These are phyloP conservation scores for Merodon equestris DNA, from an alignment of 2,888 invertebrate species.

Conservation along the genomic window DNA sequence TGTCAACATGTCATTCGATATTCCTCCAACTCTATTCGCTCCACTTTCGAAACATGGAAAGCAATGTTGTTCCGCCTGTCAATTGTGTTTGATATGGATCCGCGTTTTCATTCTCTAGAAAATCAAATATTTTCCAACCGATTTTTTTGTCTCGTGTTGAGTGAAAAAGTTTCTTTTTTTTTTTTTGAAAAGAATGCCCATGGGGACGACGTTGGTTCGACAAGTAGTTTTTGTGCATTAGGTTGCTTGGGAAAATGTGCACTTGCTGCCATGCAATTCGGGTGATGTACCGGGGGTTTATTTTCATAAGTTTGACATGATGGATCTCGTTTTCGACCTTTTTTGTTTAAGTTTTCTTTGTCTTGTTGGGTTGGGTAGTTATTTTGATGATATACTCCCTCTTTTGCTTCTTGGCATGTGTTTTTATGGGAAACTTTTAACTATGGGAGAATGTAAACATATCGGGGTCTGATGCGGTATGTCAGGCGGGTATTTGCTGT, in stretches of 20 bases:
- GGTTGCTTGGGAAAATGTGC: slow-evolving; percentile 48
- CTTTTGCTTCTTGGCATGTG: no score
- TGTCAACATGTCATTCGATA: slow-evolving; percentile 64
- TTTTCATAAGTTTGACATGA: slow-evolving; percentile 52
- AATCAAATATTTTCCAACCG: slow-evolving; percentile 32
- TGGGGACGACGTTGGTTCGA: slow-evolving; percentile 8
- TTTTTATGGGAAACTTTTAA: no score
- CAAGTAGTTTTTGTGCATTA: slow-evolving; percentile 11
- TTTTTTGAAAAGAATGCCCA: slow-evolving; percentile 33
- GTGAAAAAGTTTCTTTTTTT: slow-evolving; percentile 32
- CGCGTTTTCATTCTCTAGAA: slow-evolving; percentile 32
- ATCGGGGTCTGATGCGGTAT: no score
- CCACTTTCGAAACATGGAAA: slow-evolving; percentile 26
- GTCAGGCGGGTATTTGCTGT: no score
- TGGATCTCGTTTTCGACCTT: slow-evolving; percentile 19
- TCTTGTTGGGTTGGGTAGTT: slow-evolving; percentile 11
- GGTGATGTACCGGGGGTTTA: slow-evolving; percentile 25
- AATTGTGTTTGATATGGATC: slow-evolving; percentile 49
- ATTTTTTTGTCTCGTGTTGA: slow-evolving; percentile 3
- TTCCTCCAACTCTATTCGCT: slow-evolving; percentile 20
- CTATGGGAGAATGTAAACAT: no score
- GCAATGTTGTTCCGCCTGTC: slow-evolving; percentile 57
- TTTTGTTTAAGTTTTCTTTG: not conserved
- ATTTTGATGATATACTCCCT: slow-evolving; percentile 15
- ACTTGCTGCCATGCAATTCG: slow-evolving; percentile 46